These are phyloP conservation scores for Echinarachnius parma DNA, from an alignment of 53 echinoderm and acorn worm species.

Conservation along the genomic window DNA sequence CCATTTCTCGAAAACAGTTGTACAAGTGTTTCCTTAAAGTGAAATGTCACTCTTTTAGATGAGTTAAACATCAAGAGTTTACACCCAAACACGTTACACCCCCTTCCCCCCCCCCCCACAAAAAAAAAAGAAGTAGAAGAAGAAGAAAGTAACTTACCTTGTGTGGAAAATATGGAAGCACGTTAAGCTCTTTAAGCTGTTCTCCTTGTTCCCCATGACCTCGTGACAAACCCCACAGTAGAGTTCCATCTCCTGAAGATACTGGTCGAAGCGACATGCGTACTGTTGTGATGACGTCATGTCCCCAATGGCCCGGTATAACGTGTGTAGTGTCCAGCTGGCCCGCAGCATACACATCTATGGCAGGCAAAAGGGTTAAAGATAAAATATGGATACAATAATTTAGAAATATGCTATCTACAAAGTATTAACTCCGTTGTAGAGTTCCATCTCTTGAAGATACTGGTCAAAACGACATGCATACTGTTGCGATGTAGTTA, in stretches of 20 bases:
- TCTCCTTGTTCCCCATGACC: constrained; percentile 76
- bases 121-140: no score
- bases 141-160: constrained; percentile 66
- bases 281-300: constrained; percentile 73
- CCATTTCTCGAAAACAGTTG: no score
- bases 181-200: constrained; percentile 58
- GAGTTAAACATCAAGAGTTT: not conserved
- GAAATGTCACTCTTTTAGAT: not conserved
- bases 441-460: constrained; percentile 73
- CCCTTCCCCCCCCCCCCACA: no score
- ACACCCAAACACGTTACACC: not conserved
- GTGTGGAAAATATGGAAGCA: constrained; percentile 92
- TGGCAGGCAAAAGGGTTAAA: no score
- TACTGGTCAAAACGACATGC: constrained; percentile 73
- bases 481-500: constrained; percentile 72
- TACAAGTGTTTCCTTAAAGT: not conserved
- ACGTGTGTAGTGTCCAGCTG: constrained; percentile 82
- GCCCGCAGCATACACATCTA: constrained; percentile 85
- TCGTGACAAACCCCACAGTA: constrained; percentile 85
- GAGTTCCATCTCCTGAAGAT: constrained; percentile 73
- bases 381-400: no score
- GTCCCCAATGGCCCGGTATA: constrained; percentile 65
- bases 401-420: no score
- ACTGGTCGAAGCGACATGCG: constrained; percentile 70
- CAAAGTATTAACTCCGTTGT: constrained; percentile 73